Conservation (phyloP, 2,797 vertebrate genomes). For the Staurois parvus region DNA sequence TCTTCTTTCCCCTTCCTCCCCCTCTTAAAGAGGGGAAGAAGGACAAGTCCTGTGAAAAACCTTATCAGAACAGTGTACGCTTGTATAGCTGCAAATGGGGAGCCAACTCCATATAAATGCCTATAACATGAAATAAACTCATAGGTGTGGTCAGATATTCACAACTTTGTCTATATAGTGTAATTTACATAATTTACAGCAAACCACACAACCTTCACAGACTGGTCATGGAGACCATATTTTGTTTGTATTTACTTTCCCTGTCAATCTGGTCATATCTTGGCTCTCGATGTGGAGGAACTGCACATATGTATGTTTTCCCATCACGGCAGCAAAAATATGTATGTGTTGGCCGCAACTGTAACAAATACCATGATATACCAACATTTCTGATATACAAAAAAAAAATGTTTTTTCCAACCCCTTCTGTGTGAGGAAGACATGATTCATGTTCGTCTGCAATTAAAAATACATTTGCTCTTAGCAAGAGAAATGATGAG, state of each 20-base stretch:
- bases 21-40: no score
- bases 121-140: no score
- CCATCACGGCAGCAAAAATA: background rate
- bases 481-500: background rate
- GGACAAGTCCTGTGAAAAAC: no score
- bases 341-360: background rate
- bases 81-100: no score
- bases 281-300: background rate
- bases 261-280: background rate
- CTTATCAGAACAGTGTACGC: no score
- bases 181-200: no score
- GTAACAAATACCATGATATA: background rate
- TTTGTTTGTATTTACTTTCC: background rate
- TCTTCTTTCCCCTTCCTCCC: no score
- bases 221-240: background rate
- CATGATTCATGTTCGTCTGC: background rate
- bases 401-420: background rate
- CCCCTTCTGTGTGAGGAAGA: background rate
- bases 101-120: no score
- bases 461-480: constrained; percentile 40
- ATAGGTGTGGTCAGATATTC: no score
- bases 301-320: background rate
- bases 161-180: no score
- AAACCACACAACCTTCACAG: background rate
- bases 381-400: background rate